These are phyloP conservation scores for Mormyrus lacerda DNA, from an alignment of 2,113 vertebrate species.

Conservation along the genomic window DNA sequence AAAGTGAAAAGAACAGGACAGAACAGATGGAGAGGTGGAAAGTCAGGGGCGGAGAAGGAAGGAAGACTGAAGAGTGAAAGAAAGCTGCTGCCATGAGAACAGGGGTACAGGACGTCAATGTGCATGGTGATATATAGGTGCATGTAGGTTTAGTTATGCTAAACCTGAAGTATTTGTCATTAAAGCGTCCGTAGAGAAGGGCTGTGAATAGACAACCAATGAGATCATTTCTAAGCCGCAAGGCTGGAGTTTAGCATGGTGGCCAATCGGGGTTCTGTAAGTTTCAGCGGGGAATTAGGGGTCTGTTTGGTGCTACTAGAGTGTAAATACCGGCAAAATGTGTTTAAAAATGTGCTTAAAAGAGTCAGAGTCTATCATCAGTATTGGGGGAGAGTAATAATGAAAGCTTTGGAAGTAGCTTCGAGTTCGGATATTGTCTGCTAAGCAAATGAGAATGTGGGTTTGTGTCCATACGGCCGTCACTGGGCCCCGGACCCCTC, in stretches of 20 bases:
- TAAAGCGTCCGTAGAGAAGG: not conserved
- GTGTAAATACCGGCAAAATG: not conserved
- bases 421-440: not conserved
- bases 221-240: not conserved
- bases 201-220: not conserved
- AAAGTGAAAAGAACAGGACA: conserved; percentile 8
- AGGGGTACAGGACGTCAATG: not conserved
- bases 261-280: not conserved
- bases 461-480: not conserved
- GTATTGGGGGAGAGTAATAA: not conserved
- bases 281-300: not conserved
- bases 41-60: not conserved
- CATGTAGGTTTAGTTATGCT: not conserved
- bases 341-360: conserved; percentile 11
- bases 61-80: not conserved
- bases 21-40: not conserved
- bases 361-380: not conserved
- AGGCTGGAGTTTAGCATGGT: not conserved
- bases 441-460: not conserved
- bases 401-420: not conserved
- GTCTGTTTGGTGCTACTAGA: not conserved
- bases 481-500: not conserved
- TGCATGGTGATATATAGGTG: not conserved
- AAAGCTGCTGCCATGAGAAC: not conserved
- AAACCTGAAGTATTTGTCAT: not conserved